These are phyloP conservation scores for Epinotia bilunana DNA, from an alignment of 2,888 invertebrate genomes.

Conservation along the genomic window DNA sequence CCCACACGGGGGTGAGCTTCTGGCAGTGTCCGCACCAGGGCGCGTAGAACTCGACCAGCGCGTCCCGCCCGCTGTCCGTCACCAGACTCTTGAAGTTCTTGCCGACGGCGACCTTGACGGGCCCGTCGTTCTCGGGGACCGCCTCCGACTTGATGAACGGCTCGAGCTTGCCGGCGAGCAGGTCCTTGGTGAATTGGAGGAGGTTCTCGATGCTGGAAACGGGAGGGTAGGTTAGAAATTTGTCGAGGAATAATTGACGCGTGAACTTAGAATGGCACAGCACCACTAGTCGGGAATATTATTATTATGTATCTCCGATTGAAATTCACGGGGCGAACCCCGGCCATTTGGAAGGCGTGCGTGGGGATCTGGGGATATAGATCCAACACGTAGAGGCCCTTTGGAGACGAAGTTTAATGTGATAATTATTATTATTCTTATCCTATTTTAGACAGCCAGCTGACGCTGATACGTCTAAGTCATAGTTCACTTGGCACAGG, in stretches of 20 bases:
- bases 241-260: too few species aligned
- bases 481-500: too few species aligned
- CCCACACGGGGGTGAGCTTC: constrained; percentile 95
- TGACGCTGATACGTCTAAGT: too few species aligned
- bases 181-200: constrained; percentile 92
- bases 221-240: neutral
- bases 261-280: neutral
- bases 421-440: too few species aligned
- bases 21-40: constrained; percentile 99
- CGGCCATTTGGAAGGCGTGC: too few species aligned
- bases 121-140: constrained; percentile 93
- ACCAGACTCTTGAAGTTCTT: constrained; percentile 99
- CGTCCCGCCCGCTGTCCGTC: constrained; percentile 95
- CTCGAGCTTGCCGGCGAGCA: constrained; percentile 92
- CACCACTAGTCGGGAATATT: too few species aligned
- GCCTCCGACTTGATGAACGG: constrained; percentile 98
- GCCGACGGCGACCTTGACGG: constrained; percentile 95
- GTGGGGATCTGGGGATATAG: too few species aligned
- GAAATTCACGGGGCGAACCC: too few species aligned
- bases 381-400: too few species aligned
- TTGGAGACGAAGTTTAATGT: too few species aligned
- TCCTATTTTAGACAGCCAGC: too few species aligned
- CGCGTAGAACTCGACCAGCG: constrained; percentile 98
- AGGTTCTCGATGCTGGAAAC: constrained; percentile 90
- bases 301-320: too few species aligned